Base-by-base conservation (phyloP, 2,888 invertebrate genomes). In the Drosophila kambysellisi region DNA sequence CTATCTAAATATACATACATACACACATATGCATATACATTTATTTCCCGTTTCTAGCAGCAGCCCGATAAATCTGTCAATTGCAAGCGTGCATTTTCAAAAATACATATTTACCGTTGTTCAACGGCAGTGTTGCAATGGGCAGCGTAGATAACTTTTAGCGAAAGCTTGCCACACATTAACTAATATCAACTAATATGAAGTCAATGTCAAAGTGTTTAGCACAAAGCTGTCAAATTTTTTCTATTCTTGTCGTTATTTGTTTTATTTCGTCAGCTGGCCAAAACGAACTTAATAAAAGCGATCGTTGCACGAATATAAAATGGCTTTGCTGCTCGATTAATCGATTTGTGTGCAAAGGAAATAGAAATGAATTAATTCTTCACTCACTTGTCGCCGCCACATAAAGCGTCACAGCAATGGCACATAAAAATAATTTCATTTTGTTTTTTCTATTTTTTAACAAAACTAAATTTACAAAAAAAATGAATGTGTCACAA, bases 371-470 rank as follows among this genome's bases (percentile, higher is more conserved):
- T 37, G 12, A 66, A 60, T 32, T 33, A 58, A 52, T 56, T 33
- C n/a, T 46, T 66, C 88, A 93, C 93, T 93, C 92, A 93, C 93
- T 92, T 88, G 92, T 82, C 72, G 91, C 87, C 66, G 90, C 91
- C 82, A 92, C 88, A 88, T 91, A 91, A 64, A 92, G 83, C 75
- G 91, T 85, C 73, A 91, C 92, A 74, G 91, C 91, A 85, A 93
- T 89, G 88, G 91, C 91, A 91, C 92, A 91, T 78, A 92, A 85
- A 87, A 92, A 87, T 83, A 92, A 92, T 82, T 92, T 92, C 93
- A 93, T 93, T 93, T 43, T 57, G n/a, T 20, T 41, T 41, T 57
- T 57, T 37, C 43, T 81, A 46, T 73, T 74, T 69, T 76, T 33
- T 62, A 60, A 68, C 74, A 56, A 48, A 74, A 76, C 58, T 68